Evolutionary conservation across 1,140 invertebrate species (phyloP), one percentile per base, ranked within the genome.

Genomic region (Drosophila navojoa): DNA sequence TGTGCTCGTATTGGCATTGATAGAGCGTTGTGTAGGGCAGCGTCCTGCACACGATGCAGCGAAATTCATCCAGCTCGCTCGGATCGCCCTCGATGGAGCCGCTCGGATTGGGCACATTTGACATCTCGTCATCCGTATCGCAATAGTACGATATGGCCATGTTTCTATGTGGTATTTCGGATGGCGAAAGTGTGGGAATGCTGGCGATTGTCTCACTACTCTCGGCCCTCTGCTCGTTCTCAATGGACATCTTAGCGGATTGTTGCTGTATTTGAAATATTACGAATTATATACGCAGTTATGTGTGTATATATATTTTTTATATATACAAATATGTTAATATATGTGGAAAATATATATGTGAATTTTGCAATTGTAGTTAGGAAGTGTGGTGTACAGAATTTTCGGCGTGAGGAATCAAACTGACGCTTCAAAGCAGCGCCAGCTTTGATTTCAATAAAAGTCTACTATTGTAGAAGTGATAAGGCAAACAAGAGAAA

Each of bases 1-100:
- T 35, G 19, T 80, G 78, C 0, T 32, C 44, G 4, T 38, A 16
- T 1, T 38, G 22, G 45, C 78, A 80, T 54, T 78, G 71, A 10
- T 22, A 60, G 16, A 78, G 4, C 5, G 15, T 1, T 0, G 7
- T 16, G 1, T 57, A 42, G 0, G 76, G 71, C 7, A 70, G 6
- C 1, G 10, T 38, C 0, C 61, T 1, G 45, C 71, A 76, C 0
- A 58, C 15, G 15, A 66, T 27, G 15, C 78, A 80, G 2, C 62
- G 53, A 3, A 25, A 40, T 1, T 10, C 16, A 1, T 40, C 13
- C 4, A 77, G 5, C 2, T 55, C 10, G 3, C 5, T 4, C 5
- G 2, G 2, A 13, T 22, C 3, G 4, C 7, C 11, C 19, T 4
- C 10, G 35, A 38, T 38, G 3, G 3, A 2, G 42, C 9, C 1